Base-by-base conservation (phyloP, 2,113 vertebrate species). In the Osmerus mordax region DNA sequence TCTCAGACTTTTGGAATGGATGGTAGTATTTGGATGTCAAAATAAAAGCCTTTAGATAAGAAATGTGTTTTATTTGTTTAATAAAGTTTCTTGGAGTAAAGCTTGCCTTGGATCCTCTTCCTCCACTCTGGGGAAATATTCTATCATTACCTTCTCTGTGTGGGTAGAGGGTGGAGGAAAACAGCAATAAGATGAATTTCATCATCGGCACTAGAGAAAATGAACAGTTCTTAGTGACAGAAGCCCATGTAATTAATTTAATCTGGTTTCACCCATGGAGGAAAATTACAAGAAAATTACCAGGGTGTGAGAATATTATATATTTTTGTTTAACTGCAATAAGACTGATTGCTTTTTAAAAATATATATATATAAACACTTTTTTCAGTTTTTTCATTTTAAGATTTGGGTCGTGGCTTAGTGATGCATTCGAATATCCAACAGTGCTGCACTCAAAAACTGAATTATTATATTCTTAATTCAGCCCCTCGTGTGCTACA, bases 71-170 rank as follows among this genome's bases (percentile, higher is more conserved):
- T 81, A 76, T 88, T 87, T 85, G 61, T 84, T 87, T 89, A 90
- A 90, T 90, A 87, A 88, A 88, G 87, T 89, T 91, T 85, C 70
- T 68, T 73, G 89, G 87, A 86, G 84, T 85, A 82, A 78, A 85
- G 76, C 86, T 63, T 41, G 18, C 6, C 15, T 62, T 81, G 71
- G 71, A 77, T 81, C 86, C 76, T 73, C 79, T 73, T 87, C 53
- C 76, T 69, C 74, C 70, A 80, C 90, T 79, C 89, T 21, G 73
- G 90, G 91, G 92, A 91, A 92, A 93, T 92, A 89, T 89, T 89
- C 81, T 88, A 84, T 91, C 87, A 88, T 93, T 91, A 91, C 65
- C 58, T 58, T 23, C 62, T 62, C 32, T 78, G 81, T 79, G 76
- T 77, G 81, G 79, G 80, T 81, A 86, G 84, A 79, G 41, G 71